Conservation (phyloP, 2,797 vertebrate species). For the Phrynocephalus vlangalii region DNA sequence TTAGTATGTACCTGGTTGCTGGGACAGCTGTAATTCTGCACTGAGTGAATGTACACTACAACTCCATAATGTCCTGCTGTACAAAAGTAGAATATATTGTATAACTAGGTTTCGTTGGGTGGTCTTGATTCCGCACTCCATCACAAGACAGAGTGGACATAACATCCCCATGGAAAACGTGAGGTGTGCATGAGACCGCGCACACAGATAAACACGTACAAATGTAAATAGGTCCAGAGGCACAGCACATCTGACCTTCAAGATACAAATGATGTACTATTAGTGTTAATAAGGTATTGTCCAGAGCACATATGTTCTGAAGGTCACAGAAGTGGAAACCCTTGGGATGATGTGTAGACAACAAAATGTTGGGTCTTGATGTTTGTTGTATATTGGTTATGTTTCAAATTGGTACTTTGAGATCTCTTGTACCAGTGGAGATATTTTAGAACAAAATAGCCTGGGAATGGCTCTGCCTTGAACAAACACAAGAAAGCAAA, state of each 20-base stretch:
- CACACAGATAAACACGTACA: too few species aligned
- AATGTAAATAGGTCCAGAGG: too few species aligned
- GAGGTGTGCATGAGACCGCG: too few species aligned
- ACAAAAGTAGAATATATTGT: not conserved
- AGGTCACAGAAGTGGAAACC: not conserved
- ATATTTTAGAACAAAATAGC: not conserved
- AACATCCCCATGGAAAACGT: too few species aligned
- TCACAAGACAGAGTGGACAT: not conserved
- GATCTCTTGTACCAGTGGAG: not conserved
- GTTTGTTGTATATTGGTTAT: not conserved
- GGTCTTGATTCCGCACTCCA: not conserved
- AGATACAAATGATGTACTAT: not conserved
- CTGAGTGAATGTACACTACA: not conserved
- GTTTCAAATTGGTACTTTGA: not conserved
- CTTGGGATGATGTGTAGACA: not conserved
- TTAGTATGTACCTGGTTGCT: not conserved
- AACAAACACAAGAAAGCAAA: not conserved
- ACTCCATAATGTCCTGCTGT: not conserved
- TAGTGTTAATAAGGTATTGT: too few species aligned
- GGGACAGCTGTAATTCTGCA: not conserved
- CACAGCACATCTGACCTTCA: not conserved
- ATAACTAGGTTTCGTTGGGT: not conserved
- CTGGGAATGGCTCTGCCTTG: not conserved
- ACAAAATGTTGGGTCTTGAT: not conserved
- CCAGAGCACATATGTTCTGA: too few species aligned